A percentile compares a stretch with the other conserved stretches of the same genome.
Evolutionary conservation across 2,113 vertebrate species (phyloP).

Genomic region (Melanocharis versteri): DNA sequence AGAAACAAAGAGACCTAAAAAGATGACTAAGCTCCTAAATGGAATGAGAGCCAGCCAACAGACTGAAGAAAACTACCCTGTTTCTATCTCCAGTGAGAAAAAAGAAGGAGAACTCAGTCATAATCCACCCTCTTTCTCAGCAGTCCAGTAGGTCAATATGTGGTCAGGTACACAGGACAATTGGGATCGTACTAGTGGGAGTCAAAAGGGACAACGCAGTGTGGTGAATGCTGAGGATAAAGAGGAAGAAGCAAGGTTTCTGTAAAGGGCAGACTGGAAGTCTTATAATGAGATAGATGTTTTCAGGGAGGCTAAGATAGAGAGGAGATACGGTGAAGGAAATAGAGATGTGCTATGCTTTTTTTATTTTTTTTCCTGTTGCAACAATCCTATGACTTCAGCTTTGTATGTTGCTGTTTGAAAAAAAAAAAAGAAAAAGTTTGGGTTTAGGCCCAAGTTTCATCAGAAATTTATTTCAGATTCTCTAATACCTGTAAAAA

Average conservation of each 20-base stretch:
- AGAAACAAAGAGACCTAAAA: background rate
- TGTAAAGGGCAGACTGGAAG: background rate
- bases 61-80: background rate
- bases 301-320: background rate
- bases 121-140: background rate
- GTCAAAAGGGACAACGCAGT: background rate
- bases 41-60: background rate
- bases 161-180: background rate
- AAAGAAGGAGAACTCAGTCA: background rate
- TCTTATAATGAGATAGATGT: background rate
- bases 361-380: background rate
- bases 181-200: background rate
- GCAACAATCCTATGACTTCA: background rate
- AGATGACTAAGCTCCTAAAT: background rate
- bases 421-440: background rate
- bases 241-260: background rate
- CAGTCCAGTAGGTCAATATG: background rate
- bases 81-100: background rate
- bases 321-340: background rate
- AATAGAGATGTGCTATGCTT: background rate
- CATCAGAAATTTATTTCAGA: background rate
- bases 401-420: background rate
- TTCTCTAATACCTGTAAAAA: background rate
- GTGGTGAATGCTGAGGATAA: background rate
- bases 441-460: background rate